Evolutionary conservation across 2,888 invertebrate species (phyloP).

Genomic region (Colostygia pectinataria): DNA sequence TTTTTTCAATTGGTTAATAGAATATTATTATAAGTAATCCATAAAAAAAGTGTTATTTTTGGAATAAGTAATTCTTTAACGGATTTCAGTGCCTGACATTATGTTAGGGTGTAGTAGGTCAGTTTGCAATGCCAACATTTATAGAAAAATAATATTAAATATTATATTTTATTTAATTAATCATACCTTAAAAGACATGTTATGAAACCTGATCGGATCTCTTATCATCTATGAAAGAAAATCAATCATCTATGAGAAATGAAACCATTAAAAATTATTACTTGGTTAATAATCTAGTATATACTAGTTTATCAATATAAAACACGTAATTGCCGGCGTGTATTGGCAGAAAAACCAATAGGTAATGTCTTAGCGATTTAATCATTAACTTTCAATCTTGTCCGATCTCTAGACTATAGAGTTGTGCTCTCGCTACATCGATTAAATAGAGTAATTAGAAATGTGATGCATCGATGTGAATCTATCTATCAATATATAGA

Average conservation of each 20-base stretch:
- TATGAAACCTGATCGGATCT: background rate
- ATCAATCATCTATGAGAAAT: conserved; percentile 1
- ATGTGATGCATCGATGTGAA: too few species aligned
- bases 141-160: too few species aligned
- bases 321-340: conserved; percentile 16
- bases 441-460: conserved; percentile 2
- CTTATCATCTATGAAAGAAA: background rate
- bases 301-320: conserved; percentile 15
- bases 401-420: conserved; percentile 9
- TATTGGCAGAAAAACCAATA: conserved; percentile 23
- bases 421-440: conserved; percentile 10
- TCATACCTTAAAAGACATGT: background rate
- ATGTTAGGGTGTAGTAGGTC: too few species aligned
- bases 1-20: too few species aligned
- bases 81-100: too few species aligned
- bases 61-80: too few species aligned
- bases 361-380: conserved; percentile 14
- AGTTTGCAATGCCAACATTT: too few species aligned
- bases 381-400: conserved; percentile 22
- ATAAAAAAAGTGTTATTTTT: too few species aligned
- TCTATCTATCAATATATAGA: too few species aligned
- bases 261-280: conserved; percentile 9
- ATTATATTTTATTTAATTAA: too few species aligned
- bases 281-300: conserved; percentile 2
- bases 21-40: too few species aligned